phyloP scores from a whole-genome alignment of 37 sponge, comb jelly and placozoan genomes.

The Halichondria panicea region DNA sequence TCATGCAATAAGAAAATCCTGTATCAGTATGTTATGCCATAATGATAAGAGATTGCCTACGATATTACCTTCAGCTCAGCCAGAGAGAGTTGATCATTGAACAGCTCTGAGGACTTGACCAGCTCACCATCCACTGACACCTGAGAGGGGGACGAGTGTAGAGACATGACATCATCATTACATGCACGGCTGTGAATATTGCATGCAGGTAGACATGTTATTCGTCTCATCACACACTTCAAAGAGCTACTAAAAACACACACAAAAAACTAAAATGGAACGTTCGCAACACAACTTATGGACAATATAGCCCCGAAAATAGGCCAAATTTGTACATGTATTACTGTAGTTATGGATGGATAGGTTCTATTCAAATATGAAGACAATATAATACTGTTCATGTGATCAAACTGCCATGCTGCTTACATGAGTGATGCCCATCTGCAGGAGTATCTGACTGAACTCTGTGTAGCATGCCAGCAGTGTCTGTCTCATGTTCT shows the following conservation, averaged over 20 bases:
- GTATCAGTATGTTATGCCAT: background rate
- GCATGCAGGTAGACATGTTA: background rate
- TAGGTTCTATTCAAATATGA: too few species aligned
- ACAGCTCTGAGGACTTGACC: slow-evolving; percentile 54
- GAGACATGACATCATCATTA: too few species aligned
- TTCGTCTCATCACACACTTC: too few species aligned
- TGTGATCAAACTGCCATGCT: background rate
- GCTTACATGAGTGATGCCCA: slow-evolving; percentile 70
- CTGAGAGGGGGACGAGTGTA: too few species aligned
- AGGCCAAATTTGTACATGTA: too few species aligned
- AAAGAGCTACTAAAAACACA: too few species aligned
- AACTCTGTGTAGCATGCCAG: slow-evolving; percentile 75
- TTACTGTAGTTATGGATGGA: too few species aligned
- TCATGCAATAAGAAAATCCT: background rate
- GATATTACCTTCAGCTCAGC: slow-evolving; percentile 67
- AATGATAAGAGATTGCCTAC: background rate
- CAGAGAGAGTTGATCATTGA: slow-evolving; percentile 68
- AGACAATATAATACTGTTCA: background rate
- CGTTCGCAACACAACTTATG: too few species aligned
- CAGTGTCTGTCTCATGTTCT: slow-evolving; percentile 81
- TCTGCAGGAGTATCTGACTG: slow-evolving; percentile 58
- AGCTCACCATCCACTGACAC: slow-evolving; percentile 74
- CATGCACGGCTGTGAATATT: too few species aligned
- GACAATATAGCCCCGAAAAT: too few species aligned
- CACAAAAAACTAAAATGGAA: too few species aligned